These are phyloP conservation scores for Circaetus gallicus DNA, from an alignment of 2,113 vertebrate genomes.

Conservation along the genomic window DNA sequence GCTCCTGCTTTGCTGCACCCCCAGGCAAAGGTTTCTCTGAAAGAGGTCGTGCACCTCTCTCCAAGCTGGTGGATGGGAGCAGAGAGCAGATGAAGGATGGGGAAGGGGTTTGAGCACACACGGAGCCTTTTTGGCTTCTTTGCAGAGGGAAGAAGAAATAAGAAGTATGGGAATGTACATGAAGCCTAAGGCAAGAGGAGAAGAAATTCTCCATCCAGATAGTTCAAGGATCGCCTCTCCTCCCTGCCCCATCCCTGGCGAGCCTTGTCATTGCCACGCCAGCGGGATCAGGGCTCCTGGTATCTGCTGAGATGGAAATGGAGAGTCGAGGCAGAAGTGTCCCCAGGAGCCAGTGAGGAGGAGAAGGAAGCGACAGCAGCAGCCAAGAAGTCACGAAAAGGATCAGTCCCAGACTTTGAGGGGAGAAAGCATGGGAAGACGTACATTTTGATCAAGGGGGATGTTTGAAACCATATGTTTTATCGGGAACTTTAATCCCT, in stretches of 20 bases:
- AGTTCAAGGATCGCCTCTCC: fast-evolving
- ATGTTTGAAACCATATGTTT: background rate
- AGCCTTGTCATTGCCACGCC: background rate
- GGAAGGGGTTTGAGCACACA: background rate
- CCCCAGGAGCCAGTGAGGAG: background rate
- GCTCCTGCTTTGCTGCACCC: background rate
- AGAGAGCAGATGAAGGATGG: background rate
- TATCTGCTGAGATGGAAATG: background rate
- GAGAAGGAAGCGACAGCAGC: background rate
- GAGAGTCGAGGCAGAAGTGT: background rate
- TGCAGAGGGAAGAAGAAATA: background rate
- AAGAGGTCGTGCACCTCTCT: background rate
- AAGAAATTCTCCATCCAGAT: background rate
- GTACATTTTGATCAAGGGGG: background rate
- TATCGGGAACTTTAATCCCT: background rate
- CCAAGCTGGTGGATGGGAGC: background rate
- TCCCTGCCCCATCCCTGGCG: background rate
- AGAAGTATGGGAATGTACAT: background rate
- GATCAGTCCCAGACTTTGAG: background rate
- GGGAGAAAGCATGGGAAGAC: background rate
- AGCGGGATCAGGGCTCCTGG: background rate
- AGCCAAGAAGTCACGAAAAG: background rate
- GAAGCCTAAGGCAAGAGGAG: background rate
- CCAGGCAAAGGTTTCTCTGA: background rate
- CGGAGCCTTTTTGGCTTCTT: background rate